Conservation (phyloP, 2,113 vertebrate genomes). For the Propithecus coquereli region DNA sequence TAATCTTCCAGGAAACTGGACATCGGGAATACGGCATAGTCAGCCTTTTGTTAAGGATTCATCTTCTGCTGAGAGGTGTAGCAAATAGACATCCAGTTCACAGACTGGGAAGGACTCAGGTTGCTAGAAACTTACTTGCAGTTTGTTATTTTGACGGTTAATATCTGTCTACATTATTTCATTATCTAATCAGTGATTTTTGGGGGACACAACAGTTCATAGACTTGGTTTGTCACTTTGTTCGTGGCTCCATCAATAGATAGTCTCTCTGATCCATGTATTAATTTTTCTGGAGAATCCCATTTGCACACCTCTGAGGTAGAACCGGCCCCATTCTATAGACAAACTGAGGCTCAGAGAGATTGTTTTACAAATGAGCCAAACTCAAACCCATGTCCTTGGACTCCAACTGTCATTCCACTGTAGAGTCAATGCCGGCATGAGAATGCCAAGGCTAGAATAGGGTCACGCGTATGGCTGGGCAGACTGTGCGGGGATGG, state of each 20-base stretch:
- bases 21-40: rapidly evolving
- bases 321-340: neutral
- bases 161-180: rapidly evolving
- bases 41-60: too few relatives aligned
- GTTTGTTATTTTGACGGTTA: too few relatives aligned
- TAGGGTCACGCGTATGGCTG: rapidly evolving
- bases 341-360: neutral
- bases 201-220: rapidly evolving
- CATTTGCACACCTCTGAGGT: rapidly evolving
- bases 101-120: neutral
- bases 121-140: too few relatives aligned
- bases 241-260: rapidly evolving
- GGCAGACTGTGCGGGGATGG: rapidly evolving
- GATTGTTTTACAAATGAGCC: neutral
- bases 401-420: neutral
- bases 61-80: rapidly evolving
- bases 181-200: neutral
- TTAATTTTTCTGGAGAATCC: neutral
- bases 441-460: too few relatives aligned
- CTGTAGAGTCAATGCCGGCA: neutral
- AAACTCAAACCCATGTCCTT: neutral
- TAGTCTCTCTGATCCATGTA: rapidly evolving
- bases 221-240: rapidly evolving
- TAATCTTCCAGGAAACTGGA: neutral
- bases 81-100: neutral